phyloP scores from a whole-genome alignment of 2,888 invertebrate species.

The Drosophila paranaensis region DNA sequence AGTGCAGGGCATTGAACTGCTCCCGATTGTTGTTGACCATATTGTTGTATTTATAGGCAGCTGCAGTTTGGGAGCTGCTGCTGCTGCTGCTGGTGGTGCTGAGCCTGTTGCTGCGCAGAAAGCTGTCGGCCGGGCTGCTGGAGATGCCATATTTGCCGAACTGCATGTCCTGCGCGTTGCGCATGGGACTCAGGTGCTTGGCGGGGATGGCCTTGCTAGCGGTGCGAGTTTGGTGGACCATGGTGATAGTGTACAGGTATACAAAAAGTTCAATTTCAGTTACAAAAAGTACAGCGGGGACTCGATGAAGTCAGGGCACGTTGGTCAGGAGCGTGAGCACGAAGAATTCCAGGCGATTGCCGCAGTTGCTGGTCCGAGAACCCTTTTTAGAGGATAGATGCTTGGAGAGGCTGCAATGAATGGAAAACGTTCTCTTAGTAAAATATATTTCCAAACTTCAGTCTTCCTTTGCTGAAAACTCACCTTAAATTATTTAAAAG shows the following conservation, averaged over 20 bases:
- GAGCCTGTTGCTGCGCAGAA: constrained; percentile 51
- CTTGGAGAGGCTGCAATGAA: constrained; percentile 89
- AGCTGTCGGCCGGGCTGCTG: constrained; percentile 68
- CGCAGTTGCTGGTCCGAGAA: constrained; percentile 93
- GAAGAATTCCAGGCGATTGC: constrained; percentile 93
- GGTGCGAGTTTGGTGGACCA: constrained; percentile 82
- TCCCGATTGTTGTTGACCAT: constrained; percentile 83
- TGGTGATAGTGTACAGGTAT: constrained; percentile 50
- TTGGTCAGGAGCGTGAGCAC: constrained; percentile 93
- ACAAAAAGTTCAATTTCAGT: constrained; percentile 22
- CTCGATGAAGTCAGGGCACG: constrained; percentile 89
- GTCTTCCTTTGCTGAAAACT: constrained; percentile 20
- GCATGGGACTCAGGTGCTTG: constrained; percentile 80
- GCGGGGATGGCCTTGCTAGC: constrained; percentile 73
- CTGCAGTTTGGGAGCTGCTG: constrained; percentile 26
- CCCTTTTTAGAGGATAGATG: constrained; percentile 94
- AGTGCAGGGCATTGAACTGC: constrained; percentile 83
- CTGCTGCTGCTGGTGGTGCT: constrained; percentile 21
- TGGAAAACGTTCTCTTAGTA: too few relatives aligned
- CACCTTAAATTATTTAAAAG: constrained; percentile 84
- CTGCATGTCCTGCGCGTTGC: constrained; percentile 50
- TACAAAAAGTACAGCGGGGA: constrained; percentile 18
- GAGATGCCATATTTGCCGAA: constrained; percentile 62
- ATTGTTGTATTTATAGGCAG: constrained; percentile 78
- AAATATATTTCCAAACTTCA: background rate